Conservation (phyloP, 2,113 vertebrate genomes). For the Lipophrys pholis region DNA sequence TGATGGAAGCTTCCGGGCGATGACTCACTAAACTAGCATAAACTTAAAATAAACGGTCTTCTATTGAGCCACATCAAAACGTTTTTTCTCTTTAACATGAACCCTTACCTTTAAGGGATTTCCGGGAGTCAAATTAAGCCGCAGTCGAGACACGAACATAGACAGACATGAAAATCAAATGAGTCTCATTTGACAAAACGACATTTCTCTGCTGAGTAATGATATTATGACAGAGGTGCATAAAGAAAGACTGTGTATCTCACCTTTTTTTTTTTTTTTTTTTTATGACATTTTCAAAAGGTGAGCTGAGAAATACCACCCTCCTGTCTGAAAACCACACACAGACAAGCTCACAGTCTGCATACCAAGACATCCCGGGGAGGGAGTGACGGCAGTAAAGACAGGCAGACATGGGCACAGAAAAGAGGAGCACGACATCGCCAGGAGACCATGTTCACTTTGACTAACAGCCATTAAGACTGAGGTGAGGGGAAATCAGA, state of each 20-base stretch:
- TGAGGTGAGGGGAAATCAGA: conserved; percentile 45
- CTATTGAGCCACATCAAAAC: background rate
- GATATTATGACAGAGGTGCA: conserved; percentile 51
- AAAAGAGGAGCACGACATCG: conserved; percentile 45
- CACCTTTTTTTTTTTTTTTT: conserved; percentile 35
- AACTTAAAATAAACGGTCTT: too few relatives aligned
- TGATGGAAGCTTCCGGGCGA: too few relatives aligned
- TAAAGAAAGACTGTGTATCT: conserved; percentile 29
- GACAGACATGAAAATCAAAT: conserved; percentile 5
- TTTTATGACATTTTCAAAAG: conserved; percentile 69
- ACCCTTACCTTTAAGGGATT: background rate
- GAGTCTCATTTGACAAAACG: conserved; percentile 22
- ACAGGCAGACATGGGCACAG: conserved; percentile 13
- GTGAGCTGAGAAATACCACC: conserved; percentile 59
- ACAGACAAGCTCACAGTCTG: conserved; percentile 53
- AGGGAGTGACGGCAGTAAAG: conserved; percentile 18
- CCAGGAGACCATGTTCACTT: conserved; percentile 44
- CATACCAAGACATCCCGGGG: conserved; percentile 43
- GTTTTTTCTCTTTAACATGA: too few relatives aligned
- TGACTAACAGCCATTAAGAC: conserved; percentile 62
- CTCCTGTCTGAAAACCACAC: conserved; percentile 43
- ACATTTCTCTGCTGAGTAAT: conserved; percentile 32
- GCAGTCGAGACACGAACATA: background rate
- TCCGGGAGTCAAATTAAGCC: background rate
- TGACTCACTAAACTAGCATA: too few relatives aligned